These are phyloP conservation scores for Pachydiplax longipennis DNA, from an alignment of 2,888 invertebrate genomes.

Conservation along the genomic window DNA sequence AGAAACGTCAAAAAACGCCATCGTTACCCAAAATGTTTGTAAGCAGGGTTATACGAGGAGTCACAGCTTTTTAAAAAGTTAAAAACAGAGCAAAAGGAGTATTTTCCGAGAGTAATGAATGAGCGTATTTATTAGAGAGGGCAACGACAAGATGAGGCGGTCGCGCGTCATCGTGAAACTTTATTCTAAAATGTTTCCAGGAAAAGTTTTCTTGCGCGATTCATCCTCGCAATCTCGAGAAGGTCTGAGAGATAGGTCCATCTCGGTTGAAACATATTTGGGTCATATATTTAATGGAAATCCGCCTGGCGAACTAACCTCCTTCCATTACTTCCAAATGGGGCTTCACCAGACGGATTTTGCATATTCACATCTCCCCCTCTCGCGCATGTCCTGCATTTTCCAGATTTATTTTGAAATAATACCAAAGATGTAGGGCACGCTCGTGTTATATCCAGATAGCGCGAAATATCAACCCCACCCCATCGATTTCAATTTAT, in stretches of 20 bases:
- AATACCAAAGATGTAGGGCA: neutral
- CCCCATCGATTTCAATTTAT: too few species aligned
- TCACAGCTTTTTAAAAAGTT: too few species aligned
- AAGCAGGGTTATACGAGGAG: too few species aligned
- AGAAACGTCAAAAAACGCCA: too few species aligned
- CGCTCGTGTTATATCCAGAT: too few species aligned
- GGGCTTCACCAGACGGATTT: neutral
- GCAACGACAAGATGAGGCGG: too few species aligned
- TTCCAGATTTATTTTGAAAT: neutral
- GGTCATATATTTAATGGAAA: neutral
- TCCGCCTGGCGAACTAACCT: neutral
- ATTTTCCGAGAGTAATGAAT: too few species aligned
- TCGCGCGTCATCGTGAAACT: too few species aligned
- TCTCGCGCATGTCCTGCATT: neutral
- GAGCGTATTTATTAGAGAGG: too few species aligned
- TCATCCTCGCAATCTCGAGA: neutral
- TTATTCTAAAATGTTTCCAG: neutral
- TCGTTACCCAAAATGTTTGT: too few species aligned
- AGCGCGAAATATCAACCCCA: too few species aligned
- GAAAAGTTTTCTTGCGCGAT: neutral
- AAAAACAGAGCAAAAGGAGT: too few species aligned
- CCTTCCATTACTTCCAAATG: neutral
- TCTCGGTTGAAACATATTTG: neutral
- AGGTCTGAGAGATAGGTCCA: neutral
- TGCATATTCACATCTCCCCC: neutral